Base-by-base conservation (phyloP, 2,113 vertebrate species). In the Amazona guildingii region DNA sequence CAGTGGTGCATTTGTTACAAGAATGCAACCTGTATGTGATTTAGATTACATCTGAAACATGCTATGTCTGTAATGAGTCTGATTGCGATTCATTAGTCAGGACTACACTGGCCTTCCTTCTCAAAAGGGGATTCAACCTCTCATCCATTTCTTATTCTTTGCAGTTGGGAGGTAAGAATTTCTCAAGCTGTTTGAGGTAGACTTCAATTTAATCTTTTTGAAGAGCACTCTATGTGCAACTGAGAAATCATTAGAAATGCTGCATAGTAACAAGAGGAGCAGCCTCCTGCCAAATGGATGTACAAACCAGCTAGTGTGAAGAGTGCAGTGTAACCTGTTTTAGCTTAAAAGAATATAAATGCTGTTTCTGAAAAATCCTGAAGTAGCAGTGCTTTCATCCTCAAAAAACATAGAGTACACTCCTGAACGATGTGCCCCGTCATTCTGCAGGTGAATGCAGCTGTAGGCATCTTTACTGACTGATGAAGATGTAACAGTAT, bases 381-480 rank as follows among this genome's bases (percentile, higher is more conserved):
- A 78, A 17, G 13, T 20, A 17, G 10, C 43, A 85, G 16, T 5
- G 15, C 21, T 66, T 39, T 75, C 44, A 23, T 46, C 29, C 63
- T 19, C 43, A 20, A 12, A 55, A 62, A 19, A 5, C n/a, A 9
- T 3, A 7, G 31, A 16, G 24, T 6, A 6, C 4, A 2, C 5
- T n/a, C 9, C 37, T n/a, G 6, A 17, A 37, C 2, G 13, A 3
- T 16, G 18, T 11, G 39, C 11, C 3, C n/a, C 2, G 0, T 61
- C 44, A 24, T 57, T 78, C 64, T 74, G 61, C 2, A 4, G 39
- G 14, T 29, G 5, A 33, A 0, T 43, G 37, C 46, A 52, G 69
- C 13, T 62, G 11, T n/a, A 27, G 48, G 63, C 39, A 19, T 16
- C 72, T 68, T 17, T 18, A 1, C 2, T 35, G 24, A 10, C 44